Evolutionary conservation across 2,888 invertebrate genomes (phyloP).

Genomic region (Capitulum mitella): DNA sequence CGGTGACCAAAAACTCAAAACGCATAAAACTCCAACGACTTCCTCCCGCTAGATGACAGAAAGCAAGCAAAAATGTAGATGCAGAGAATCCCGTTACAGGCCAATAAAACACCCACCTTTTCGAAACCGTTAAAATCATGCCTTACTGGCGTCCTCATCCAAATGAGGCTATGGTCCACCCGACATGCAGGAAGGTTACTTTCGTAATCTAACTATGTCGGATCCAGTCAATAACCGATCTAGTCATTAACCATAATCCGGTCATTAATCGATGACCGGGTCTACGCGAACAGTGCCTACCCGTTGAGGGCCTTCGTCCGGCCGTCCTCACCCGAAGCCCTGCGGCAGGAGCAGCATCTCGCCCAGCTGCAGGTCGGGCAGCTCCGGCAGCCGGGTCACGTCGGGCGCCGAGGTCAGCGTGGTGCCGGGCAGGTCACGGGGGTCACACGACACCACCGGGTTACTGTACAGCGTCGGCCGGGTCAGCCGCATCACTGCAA

Average conservation of each 20-base stretch:
- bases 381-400: constrained; percentile 69
- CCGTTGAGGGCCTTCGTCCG: too few relatives aligned
- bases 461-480: constrained; percentile 80
- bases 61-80: too few relatives aligned
- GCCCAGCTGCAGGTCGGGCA: constrained; percentile 75
- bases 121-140: too few relatives aligned
- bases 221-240: neutral
- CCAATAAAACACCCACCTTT: too few relatives aligned
- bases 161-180: constrained; percentile 23
- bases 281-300: too few relatives aligned
- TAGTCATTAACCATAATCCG: too few relatives aligned
- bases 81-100: too few relatives aligned
- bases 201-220: constrained; percentile 7
- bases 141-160: neutral
- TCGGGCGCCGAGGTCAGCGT: constrained; percentile 71
- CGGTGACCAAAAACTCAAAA: too few relatives aligned
- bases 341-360: constrained; percentile 89
- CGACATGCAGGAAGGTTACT: neutral
- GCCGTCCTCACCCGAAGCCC: constrained; percentile 68
- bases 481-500: constrained; percentile 83
- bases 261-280: neutral
- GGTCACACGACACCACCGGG: constrained; percentile 72
- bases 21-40: too few relatives aligned
- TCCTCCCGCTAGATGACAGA: too few relatives aligned
- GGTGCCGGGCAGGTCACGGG: constrained; percentile 74